A percentile compares a stretch with the other conserved stretches of the same genome.
phyloP scores from a whole-genome alignment of 2,797 vertebrate species.

The Heterohyrax brucei region DNA sequence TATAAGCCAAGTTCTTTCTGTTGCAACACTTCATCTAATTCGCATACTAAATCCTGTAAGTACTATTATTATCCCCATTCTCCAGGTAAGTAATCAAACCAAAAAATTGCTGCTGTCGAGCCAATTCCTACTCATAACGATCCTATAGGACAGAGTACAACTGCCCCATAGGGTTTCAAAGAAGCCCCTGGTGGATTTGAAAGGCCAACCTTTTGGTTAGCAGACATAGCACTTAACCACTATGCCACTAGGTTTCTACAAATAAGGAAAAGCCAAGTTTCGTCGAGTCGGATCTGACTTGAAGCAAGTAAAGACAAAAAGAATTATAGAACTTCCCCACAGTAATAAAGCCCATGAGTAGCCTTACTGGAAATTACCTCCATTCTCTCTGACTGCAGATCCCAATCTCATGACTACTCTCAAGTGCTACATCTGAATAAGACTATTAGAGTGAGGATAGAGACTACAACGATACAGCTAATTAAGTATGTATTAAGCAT shows the following conservation, averaged over 20 bases:
- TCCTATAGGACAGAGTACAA: too few relatives aligned
- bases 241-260: too few relatives aligned
- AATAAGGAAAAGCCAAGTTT: too few relatives aligned
- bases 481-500: background rate
- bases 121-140: too few relatives aligned
- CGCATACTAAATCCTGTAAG: background rate
- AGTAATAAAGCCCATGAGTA: background rate
- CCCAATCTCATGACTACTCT: background rate
- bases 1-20: constrained; percentile 8
- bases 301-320: constrained; percentile 29
- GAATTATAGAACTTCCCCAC: constrained; percentile 29
- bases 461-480: background rate
- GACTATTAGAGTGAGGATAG: background rate
- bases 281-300: too few relatives aligned
- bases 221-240: too few relatives aligned
- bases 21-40: constrained; percentile 27
- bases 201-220: too few relatives aligned
- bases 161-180: too few relatives aligned
- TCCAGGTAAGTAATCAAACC: background rate
- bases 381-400: constrained; percentile 7
- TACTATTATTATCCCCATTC: background rate
- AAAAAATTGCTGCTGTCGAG: too few relatives aligned
- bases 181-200: too few relatives aligned
- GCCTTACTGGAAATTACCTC: background rate
- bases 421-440: constrained; percentile 6